Conservation (phyloP, 2,888 invertebrate species). For the Patella caerulea region DNA sequence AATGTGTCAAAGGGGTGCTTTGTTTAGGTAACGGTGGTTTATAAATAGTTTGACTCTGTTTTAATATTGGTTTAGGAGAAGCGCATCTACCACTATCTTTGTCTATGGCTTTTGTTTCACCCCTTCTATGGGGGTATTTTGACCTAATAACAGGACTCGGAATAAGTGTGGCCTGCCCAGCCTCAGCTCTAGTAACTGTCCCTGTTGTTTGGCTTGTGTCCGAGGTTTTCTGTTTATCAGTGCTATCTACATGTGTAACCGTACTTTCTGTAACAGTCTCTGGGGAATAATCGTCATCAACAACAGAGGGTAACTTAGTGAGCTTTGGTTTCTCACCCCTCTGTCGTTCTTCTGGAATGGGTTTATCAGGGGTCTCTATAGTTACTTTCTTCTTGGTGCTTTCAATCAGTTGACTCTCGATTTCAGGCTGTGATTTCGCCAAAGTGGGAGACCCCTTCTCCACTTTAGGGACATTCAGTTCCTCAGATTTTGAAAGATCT, state of each 20-base stretch:
- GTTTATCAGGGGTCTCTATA: conserved; percentile 54
- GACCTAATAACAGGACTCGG: conserved; percentile 11
- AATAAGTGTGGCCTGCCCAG: conserved; percentile 6
- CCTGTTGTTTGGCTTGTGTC: conserved; percentile 3
- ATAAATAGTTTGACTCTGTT: conserved; percentile 6
- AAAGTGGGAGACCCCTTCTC: conserved; percentile 46
- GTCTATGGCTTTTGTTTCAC: conserved; percentile 5
- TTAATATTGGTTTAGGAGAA: conserved; percentile 11
- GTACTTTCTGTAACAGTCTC: conserved; percentile 44
- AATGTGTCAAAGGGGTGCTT: conserved; percentile 33
- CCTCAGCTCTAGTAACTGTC: conserved; percentile 9
- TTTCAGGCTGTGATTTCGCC: conserved; percentile 24
- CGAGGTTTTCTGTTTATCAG: conserved; percentile 1
- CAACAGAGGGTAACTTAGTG: conserved; percentile 27
- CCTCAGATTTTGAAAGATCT: conserved; percentile 44
- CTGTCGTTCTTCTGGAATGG: conserved; percentile 50
- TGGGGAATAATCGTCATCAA: conserved; percentile 41
- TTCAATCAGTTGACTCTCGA: conserved; percentile 15
- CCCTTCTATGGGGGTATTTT: conserved; percentile 10
- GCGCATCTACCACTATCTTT: conserved; percentile 2
- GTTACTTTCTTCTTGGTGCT: conserved; percentile 26
- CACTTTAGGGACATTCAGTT: conserved; percentile 47
- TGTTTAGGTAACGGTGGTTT: conserved; percentile 42
- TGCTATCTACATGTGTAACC: conserved; percentile 24
- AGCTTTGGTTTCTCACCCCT: conserved; percentile 30